Conservation (phyloP, 2,113 vertebrate genomes). For the Labrus mixtus region DNA sequence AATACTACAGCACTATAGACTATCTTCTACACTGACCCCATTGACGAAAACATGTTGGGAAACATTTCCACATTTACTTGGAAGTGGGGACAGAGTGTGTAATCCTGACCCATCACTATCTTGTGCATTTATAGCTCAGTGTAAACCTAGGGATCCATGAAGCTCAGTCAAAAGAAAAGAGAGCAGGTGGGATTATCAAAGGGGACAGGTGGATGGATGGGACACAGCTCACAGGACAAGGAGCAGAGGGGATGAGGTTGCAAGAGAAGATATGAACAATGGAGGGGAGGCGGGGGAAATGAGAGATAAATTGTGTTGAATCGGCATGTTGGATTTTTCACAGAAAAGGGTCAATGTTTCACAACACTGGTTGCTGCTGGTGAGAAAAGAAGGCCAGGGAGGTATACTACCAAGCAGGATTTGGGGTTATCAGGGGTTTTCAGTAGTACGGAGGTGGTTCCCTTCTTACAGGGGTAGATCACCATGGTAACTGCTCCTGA, state of each 20-base stretch:
- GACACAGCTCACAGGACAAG: constrained; percentile 19
- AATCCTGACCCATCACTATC: constrained; percentile 52
- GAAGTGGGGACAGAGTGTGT: constrained; percentile 31
- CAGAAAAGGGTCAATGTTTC: constrained; percentile 33
- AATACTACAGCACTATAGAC: too few species aligned
- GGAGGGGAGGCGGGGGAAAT: neutral
- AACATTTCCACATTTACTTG: constrained; percentile 41
- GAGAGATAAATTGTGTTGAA: constrained; percentile 36
- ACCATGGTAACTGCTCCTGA: too few species aligned
- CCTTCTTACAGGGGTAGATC: too few species aligned
- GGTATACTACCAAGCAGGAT: too few species aligned
- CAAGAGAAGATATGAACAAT: constrained; percentile 16
- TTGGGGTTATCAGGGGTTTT: too few species aligned
- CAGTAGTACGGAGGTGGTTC: too few species aligned
- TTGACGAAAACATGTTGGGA: constrained; percentile 16
- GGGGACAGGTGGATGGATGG: constrained; percentile 26
- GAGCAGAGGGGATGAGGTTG: constrained; percentile 36
- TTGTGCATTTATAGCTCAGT: constrained; percentile 39
- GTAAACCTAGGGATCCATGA: constrained; percentile 12
- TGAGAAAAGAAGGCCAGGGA: constrained; percentile 27
- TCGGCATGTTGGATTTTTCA: constrained; percentile 34
- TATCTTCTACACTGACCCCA: constrained; percentile 1
- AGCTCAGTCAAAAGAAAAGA: constrained; percentile 24
- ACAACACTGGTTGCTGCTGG: constrained; percentile 36
- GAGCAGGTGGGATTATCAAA: constrained; percentile 25